Evolutionary conservation across 2,113 vertebrate species (phyloP).

Genomic region (Australoheros scitulus): DNA sequence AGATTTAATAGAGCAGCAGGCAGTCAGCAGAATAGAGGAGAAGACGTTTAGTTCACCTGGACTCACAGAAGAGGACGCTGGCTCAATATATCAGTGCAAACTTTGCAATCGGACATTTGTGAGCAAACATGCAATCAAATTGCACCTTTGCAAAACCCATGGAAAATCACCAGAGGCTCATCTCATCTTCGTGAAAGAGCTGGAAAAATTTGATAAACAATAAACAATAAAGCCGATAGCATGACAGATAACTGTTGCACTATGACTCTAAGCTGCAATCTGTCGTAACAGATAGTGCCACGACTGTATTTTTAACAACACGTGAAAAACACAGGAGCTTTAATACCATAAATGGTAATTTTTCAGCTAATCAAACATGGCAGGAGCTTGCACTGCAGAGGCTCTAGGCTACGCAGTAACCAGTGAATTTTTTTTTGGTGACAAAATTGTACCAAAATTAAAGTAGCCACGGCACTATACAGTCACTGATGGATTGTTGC

Average conservation of each 20-base stretch:
- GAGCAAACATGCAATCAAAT: constrained; percentile 99
- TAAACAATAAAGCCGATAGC: constrained; percentile 77
- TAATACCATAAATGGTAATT: constrained; percentile 57
- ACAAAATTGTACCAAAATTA: constrained; percentile 36
- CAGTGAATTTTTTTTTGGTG: constrained; percentile 18
- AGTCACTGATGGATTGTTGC: constrained; percentile 70
- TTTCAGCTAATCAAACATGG: constrained; percentile 29
- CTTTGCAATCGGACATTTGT: constrained; percentile 98
- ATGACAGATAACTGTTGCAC: constrained; percentile 89
- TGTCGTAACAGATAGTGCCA: constrained; percentile 66
- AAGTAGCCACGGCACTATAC: constrained; percentile 63
- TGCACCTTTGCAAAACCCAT: constrained; percentile 99
- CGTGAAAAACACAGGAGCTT: constrained; percentile 55
- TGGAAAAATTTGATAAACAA: constrained; percentile 80
- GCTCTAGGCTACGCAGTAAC: constrained; percentile 39
- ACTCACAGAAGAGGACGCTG: constrained; percentile 89
- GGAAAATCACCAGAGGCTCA: constrained; percentile 99
- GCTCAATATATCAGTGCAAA: constrained; percentile 95
- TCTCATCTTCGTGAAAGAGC: constrained; percentile 90
- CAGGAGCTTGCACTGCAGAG: constrained; percentile 28
- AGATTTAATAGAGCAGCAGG: constrained; percentile 92
- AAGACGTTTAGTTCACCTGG: constrained; percentile 89
- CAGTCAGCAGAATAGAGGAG: constrained; percentile 86
- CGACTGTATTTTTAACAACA: constrained; percentile 47
- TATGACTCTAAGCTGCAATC: constrained; percentile 80